Percentiles rank a stretch among this genome's conserved stretches.
phyloP scores from a whole-genome alignment of 2,797 vertebrate genomes.

The Euthynnus affinis region DNA sequence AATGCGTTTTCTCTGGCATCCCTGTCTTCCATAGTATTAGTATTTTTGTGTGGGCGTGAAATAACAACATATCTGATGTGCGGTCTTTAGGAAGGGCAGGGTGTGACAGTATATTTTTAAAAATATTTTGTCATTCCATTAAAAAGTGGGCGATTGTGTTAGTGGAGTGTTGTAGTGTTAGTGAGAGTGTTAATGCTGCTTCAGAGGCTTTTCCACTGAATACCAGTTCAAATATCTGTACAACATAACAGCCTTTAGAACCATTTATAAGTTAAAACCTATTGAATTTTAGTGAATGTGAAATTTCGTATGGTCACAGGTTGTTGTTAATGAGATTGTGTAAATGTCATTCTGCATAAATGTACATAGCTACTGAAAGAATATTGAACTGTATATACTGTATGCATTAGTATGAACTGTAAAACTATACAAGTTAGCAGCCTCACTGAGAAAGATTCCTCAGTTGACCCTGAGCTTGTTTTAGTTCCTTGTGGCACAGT shows the following conservation, averaged over 20 bases:
- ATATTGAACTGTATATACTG: neutral
- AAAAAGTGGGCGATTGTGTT: too few species aligned
- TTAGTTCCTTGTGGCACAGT: conserved; percentile 55
- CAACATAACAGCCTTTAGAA: too few species aligned
- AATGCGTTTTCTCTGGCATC: too few species aligned
- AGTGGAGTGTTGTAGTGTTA: too few species aligned
- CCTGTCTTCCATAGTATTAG: neutral
- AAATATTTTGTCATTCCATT: too few species aligned
- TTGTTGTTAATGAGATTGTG: neutral
- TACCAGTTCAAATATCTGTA: too few species aligned
- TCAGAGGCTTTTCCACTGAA: too few species aligned
- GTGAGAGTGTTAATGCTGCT: too few species aligned
- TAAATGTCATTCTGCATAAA: neutral
- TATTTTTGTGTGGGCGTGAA: neutral
- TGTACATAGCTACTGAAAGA: neutral
- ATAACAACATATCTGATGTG: too few species aligned
- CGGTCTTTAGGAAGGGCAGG: too few species aligned
- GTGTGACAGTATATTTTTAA: too few species aligned
- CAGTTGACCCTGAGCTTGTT: conserved; percentile 61
- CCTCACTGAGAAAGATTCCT: conserved; percentile 20
- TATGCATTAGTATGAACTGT: neutral
- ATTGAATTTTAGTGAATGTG: neutral
- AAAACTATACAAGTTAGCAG: conserved; percentile 11
- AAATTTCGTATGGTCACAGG: neutral
- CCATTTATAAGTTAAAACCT: too few species aligned